Evolutionary conservation across 2,113 vertebrate genomes (phyloP).

Genomic region (Accipiter virgatus): DNA sequence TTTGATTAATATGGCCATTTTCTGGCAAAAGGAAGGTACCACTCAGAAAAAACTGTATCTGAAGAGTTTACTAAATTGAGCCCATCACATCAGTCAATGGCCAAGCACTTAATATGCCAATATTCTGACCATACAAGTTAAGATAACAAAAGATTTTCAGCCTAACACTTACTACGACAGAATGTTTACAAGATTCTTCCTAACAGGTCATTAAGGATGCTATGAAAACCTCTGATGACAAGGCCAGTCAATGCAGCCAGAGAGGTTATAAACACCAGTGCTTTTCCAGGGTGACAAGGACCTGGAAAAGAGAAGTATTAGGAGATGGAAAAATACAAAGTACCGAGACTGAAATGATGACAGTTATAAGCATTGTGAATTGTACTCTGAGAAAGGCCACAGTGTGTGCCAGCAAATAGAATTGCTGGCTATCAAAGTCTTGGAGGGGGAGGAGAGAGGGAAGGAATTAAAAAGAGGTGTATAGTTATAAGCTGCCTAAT

Average conservation of each 20-base stretch:
- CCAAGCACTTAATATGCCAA: constrained; percentile 40
- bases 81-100: background rate
- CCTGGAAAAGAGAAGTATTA: constrained; percentile 18
- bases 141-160: constrained; percentile 35
- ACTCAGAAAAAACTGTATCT: background rate
- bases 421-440: background rate
- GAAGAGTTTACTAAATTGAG: background rate
- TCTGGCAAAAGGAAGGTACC: background rate
- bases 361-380: constrained; percentile 4
- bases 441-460: background rate
- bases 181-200: constrained; percentile 39
- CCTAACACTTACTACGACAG: constrained; percentile 32
- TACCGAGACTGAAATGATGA: background rate
- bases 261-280: constrained; percentile 31
- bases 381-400: background rate
- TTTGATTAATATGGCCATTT: background rate
- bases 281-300: constrained; percentile 4
- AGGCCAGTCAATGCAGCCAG: background rate
- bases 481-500: background rate
- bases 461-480: background rate
- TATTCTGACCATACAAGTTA: constrained; percentile 13
- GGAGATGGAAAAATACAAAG: constrained; percentile 22
- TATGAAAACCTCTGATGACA: constrained; percentile 26
- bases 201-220: constrained; percentile 35
- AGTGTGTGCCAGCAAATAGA: background rate